Percentiles rank a stretch among this genome's conserved stretches.
These are phyloP conservation scores for Mobula birostris DNA, from an alignment of 2,113 vertebrate species.

Conservation along the genomic window DNA sequence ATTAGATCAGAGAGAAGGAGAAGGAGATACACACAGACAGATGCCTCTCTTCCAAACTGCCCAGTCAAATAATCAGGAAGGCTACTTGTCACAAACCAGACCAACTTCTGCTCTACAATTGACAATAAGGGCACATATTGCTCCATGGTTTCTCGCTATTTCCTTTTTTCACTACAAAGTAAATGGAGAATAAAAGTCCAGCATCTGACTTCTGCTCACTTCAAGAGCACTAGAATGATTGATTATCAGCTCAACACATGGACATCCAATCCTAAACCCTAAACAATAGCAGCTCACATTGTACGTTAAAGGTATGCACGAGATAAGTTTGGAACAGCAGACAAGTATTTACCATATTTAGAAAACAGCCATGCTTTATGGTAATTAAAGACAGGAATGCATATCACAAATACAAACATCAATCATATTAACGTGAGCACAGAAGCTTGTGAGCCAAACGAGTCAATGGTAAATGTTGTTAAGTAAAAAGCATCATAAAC, in stretches of 20 bases:
- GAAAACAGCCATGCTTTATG: neutral
- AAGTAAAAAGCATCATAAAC: neutral
- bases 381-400: neutral
- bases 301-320: neutral
- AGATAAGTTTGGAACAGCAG: neutral
- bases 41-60: neutral
- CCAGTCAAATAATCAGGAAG: neutral
- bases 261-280: neutral
- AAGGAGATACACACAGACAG: too few species aligned
- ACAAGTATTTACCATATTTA: constrained; percentile 23
- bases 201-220: neutral
- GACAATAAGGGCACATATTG: neutral
- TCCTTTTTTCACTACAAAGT: neutral
- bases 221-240: neutral
- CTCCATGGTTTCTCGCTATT: neutral
- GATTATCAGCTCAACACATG: neutral
- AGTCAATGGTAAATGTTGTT: neutral
- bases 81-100: neutral
- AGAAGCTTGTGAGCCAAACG: neutral
- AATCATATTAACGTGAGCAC: neutral
- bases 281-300: neutral
- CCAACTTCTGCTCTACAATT: neutral
- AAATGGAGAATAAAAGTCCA: neutral
- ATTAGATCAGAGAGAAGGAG: too few species aligned
- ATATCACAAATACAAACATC: neutral